These are phyloP conservation scores for Lasioglossum albipes DNA, from an alignment of 1,140 invertebrate species.

Conservation along the genomic window DNA sequence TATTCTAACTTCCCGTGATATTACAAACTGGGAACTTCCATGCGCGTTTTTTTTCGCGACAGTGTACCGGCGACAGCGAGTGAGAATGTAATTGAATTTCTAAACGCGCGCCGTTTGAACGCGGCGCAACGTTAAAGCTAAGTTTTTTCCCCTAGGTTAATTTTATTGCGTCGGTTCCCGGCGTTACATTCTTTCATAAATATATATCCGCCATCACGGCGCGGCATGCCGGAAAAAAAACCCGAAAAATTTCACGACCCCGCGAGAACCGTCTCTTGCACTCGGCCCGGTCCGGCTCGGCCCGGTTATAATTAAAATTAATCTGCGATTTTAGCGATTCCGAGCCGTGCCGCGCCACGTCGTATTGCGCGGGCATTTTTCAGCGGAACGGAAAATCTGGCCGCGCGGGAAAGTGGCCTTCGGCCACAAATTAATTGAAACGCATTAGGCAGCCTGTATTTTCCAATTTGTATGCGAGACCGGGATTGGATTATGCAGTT, in stretches of 20 bases:
- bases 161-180: background rate
- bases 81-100: slow-evolving; percentile 5
- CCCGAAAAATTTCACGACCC: background rate
- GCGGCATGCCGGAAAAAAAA: background rate
- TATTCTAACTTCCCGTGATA: background rate
- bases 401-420: background rate
- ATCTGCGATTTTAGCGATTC: background rate
- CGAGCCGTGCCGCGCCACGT: background rate
- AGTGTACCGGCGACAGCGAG: background rate
- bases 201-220: background rate
- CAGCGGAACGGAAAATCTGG: background rate
- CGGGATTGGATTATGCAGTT: slow-evolving; percentile 10
- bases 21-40: background rate
- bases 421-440: slow-evolving; percentile 28
- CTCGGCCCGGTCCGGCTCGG: background rate
- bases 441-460: slow-evolving; percentile 2
- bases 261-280: background rate
- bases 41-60: background rate
- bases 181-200: background rate
- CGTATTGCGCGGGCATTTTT: no score
- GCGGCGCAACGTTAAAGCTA: background rate
- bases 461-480: slow-evolving; percentile 1
- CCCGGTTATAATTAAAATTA: background rate
- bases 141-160: background rate
- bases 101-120: background rate